These are phyloP conservation scores for Brachypalpus laphriformis DNA, from an alignment of 2,888 invertebrate species.

Conservation along the genomic window DNA sequence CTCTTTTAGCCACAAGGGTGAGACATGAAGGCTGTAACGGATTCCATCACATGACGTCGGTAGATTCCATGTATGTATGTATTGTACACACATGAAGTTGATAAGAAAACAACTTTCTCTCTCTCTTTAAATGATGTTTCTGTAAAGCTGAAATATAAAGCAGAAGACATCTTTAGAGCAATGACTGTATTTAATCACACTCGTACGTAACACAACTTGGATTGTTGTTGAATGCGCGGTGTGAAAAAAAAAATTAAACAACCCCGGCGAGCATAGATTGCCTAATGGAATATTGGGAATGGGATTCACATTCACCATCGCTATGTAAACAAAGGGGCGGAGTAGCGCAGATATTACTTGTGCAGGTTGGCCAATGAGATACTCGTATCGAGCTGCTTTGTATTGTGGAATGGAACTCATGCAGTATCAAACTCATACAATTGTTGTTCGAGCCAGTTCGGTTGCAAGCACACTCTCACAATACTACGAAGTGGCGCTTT, in stretches of 20 bases:
- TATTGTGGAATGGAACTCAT: not conserved
- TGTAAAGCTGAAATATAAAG: not conserved
- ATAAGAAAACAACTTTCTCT: not conserved
- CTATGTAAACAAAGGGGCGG: conserved; percentile 51
- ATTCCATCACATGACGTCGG: conserved; percentile 31
- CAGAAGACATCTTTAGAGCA: too few species aligned
- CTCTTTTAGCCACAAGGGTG: conserved; percentile 24
- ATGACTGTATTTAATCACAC: not conserved
- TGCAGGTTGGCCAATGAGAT: conserved; percentile 38
- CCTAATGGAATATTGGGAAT: conserved; percentile 6
- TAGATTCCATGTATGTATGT: too few species aligned
- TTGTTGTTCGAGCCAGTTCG: not conserved
- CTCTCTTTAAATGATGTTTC: not conserved
- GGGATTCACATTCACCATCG: conserved; percentile 53
- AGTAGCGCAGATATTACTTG: conserved; percentile 28
- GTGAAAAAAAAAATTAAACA: not conserved
- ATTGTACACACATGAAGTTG: not conserved
- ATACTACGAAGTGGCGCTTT: not conserved
- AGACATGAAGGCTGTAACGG: conserved; percentile 37
- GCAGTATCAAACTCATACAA: conserved; percentile 37
- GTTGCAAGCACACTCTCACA: too few species aligned
- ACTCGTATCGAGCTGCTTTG: not conserved
- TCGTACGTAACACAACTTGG: not conserved
- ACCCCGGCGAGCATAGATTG: conserved; percentile 6
- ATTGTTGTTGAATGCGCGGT: not conserved